Evolutionary conservation across 1,140 invertebrate genomes (phyloP).

Genomic region (Asobara japonica): DNA sequence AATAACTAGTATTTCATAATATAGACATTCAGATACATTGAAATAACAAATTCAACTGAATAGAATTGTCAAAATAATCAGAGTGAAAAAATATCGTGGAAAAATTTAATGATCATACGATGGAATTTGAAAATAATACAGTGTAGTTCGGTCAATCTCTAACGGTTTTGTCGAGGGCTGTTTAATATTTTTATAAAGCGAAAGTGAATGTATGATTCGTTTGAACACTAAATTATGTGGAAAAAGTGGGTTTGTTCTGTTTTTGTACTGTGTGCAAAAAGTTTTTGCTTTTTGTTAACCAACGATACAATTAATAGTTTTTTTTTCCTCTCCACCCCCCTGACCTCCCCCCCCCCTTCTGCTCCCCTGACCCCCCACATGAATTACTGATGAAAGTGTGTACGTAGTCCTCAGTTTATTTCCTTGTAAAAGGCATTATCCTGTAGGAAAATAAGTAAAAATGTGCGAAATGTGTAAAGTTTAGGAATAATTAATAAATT

Average conservation of each 20-base stretch:
- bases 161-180: conserved; percentile 45
- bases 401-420: background rate
- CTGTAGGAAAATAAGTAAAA: conserved; percentile 8
- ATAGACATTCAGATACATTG: background rate
- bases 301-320: background rate
- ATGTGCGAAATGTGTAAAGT: conserved; percentile 27
- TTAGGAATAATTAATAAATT: conserved; percentile 12
- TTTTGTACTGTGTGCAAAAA: background rate
- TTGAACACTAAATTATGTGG: conserved; percentile 45
- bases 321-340: background rate
- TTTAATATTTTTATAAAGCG: conserved; percentile 64
- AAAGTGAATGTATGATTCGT: conserved; percentile 56
- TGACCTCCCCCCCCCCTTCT: background rate
- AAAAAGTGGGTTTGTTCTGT: conserved; percentile 29
- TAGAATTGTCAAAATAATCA: background rate
- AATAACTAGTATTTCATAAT: background rate
- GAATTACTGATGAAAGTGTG: conserved; percentile 12
- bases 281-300: conserved; percentile 18
- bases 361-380: background rate
- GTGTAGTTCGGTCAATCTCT: conserved; percentile 48
- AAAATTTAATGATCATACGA: background rate
- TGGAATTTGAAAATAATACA: conserved; percentile 33
- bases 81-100: background rate
- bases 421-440: background rate
- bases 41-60: background rate